Base-by-base conservation (phyloP, 2,113 vertebrate genomes). In the Buteo buteo region DNA sequence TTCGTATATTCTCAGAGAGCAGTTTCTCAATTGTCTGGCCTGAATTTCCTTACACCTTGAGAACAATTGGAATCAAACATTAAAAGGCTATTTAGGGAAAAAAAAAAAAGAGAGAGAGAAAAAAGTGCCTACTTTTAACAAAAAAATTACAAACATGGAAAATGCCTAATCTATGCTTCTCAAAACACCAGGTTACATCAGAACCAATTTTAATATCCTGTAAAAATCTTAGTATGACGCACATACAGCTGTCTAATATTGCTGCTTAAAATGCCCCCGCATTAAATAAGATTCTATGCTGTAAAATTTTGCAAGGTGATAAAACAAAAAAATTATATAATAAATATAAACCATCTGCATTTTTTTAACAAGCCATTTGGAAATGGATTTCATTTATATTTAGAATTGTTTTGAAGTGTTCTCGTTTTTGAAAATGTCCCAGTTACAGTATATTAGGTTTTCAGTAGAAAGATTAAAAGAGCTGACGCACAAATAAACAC, bases 301-400 rank as follows among this genome's bases (percentile, higher is more conserved):
- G 83, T 98, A 98, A 98, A 98, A 97, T 97, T 98, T 98, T 98
- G 98, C 94, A 98, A 97, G 98, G 97, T 98, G 97, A 97, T 98
- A 98, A 98, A 98, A 97, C 97, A 98, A 98, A 98, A 98, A 98
- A 98, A 98, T 91, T 14, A 98, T 98, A 98, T 96, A 97, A 98
- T 98, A 98, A 98, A 98, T 98, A 98, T 70, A 98, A 98, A 97
- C 97, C 98, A 98, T 98, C 97, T 98, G 98, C 97, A 19, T 97
- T 98, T 98, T 92, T 96, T 97, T 94, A 98, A 98, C 95, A 98
- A 98, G 97, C 96, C 95, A 93, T 96, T 98, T 97, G 97, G 97
- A 98, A 98, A 97, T 74, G 49, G 70, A 97, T 98, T 98, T 98
- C 96, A 97, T 97, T 98, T 98, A 96, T 98, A 98, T 98, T 98